Evolutionary conservation across 2,888 invertebrate genomes (phyloP).

Genomic region (Eledone cirrhosa): DNA sequence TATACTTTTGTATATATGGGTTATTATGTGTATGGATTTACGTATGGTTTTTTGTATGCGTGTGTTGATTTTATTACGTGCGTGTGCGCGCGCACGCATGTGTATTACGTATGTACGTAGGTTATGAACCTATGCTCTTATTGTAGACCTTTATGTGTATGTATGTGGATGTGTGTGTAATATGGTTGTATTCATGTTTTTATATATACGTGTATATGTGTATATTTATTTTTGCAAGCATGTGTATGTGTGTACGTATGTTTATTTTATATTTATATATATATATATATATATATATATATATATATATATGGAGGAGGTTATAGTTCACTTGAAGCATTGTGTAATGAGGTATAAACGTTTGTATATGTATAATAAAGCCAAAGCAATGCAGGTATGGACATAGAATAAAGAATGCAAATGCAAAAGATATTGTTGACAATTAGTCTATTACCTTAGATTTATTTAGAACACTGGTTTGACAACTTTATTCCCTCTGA

Average conservation of each 20-base stretch:
- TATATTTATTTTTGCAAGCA: neutral
- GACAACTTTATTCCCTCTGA: too few relatives aligned
- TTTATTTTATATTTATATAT: neutral
- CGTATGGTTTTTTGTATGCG: neutral
- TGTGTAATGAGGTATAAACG: too few relatives aligned
- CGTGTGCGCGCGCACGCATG: neutral
- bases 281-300: constrained; percentile 2
- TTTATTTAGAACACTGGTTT: too few relatives aligned
- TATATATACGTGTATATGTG: neutral
- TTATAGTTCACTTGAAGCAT: too few relatives aligned
- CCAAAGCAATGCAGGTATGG: too few relatives aligned
- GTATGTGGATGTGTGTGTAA: neutral
- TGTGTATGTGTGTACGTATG: neutral
- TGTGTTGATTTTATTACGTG: neutral
- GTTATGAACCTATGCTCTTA: too few relatives aligned
- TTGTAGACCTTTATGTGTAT: neutral
- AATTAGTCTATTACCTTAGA: too few relatives aligned
- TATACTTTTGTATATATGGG: neutral
- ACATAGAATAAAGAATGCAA: too few relatives aligned
- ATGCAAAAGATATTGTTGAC: too few relatives aligned
- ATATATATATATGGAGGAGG: too few relatives aligned
- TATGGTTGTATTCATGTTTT: neutral
- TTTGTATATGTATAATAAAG: too few relatives aligned
- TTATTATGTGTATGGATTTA: neutral
- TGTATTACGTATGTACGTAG: neutral